These are phyloP conservation scores for Aurelia aurita complex sp. Pacific DNA, from an alignment of 30 jellyfish, hydroid and myxozoan genomes.

Conservation along the genomic window DNA sequence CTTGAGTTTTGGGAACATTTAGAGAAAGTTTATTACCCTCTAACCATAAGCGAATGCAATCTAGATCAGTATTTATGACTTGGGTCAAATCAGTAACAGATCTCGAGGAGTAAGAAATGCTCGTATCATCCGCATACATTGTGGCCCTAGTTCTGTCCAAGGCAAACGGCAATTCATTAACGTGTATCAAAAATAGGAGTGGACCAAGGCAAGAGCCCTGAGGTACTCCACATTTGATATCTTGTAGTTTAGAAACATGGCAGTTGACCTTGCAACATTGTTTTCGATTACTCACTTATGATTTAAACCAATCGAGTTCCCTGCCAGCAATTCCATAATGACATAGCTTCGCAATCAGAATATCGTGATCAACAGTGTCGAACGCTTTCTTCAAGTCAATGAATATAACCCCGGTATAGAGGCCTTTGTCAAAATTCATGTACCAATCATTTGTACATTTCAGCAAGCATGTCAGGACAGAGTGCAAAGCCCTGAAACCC, in stretches of 20 bases:
- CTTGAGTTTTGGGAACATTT: not conserved
- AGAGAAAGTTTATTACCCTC: no score
- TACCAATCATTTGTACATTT: conserved; percentile 50
- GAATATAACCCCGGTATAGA: conserved; percentile 34
- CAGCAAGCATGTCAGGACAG: conserved; percentile 51
- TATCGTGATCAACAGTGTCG: conserved; percentile 52
- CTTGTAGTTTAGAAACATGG: conserved; percentile 2
- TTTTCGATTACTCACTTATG: conserved; percentile 18
- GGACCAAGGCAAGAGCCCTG: conserved; percentile 71
- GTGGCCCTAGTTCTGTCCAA: not conserved
- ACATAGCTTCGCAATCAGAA: conserved; percentile 20
- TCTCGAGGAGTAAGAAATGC: no score
- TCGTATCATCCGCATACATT: no score
- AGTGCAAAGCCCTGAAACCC: conserved; percentile 71
- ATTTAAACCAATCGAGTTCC: conserved; percentile 34
- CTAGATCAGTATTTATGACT: no score
- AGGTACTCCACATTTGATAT: conserved; percentile 48
- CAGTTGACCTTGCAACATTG: conserved; percentile 54
- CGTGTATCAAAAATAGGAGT: conserved; percentile 32
- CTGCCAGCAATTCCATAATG: conserved; percentile 41
- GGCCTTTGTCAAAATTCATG: conserved; percentile 23
- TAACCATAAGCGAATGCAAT: no score
- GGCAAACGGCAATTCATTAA: conserved; percentile 56
- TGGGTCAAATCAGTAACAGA: no score
- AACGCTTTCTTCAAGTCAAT: conserved; percentile 34